Base-by-base conservation (phyloP, 1,140 invertebrate species). In the Calephelis nemesis region DNA sequence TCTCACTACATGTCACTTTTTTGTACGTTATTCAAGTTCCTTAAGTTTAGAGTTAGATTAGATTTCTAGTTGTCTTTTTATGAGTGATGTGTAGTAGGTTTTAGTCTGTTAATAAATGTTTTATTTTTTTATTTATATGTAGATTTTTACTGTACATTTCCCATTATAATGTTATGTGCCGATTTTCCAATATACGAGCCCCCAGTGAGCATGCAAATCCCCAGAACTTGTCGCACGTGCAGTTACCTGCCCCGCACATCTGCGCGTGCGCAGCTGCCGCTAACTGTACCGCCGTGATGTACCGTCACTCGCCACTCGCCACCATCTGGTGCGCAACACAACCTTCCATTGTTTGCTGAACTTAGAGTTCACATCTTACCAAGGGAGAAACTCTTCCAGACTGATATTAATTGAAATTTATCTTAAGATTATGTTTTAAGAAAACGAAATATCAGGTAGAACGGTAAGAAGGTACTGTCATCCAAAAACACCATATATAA, bases 191-290 rank as follows among this genome's bases (percentile, higher is more conserved):
- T 40, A 45, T 19, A 45, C 45, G 50, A 40, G 30, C 49, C 30
- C 13, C 40, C 49, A 48, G 45, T 65, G 12, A 40, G 69, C 68
- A 72, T 72, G 71, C 74, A 75, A 70, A 75, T 75, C 62, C 68
- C 52, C 50, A 68, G 42, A 68, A 68, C 63, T 67, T 67, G 67
- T 62, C 62, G 68, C 70, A 62, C 70, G 68, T 68, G 71, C 71
- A 66, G n/a, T 64, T 69, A 64, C 50, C 63, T 74, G 68, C 67
- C 30, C 66, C 62, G 68, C 67, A 74, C 58, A 69, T 58, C 66
- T 42, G 62, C 47, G 62, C 63, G n/a, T 63, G 58, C 68, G 62
- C 74, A 78, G 72, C 67, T 70, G 73, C 69, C 72, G 66, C 74
- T 54, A 70, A 66, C 70, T 67, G 69, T 54, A 54, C 50, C 63